Base-by-base conservation (phyloP, 1,140 invertebrate genomes). In the Drosophila carrolli region DNA sequence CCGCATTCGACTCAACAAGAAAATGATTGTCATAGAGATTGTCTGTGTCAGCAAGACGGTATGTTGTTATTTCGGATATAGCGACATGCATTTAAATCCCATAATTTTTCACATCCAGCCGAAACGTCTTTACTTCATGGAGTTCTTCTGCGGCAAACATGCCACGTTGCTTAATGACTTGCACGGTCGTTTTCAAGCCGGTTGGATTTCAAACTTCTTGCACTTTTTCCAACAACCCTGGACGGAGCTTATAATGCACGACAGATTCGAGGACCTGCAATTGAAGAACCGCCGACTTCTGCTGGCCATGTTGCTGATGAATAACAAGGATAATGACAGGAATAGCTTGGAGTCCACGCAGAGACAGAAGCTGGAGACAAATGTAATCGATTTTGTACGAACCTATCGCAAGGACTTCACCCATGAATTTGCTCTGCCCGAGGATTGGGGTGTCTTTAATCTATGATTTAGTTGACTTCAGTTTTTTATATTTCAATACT, bases 221-320 rank as follows among this genome's bases (percentile, higher is more conserved):
- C 10, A 13, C 0, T 88, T 55, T 16, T 89, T 88, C 8, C 19
- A 83, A 38, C 32, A 63, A 4, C 84, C 83, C 5, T 88, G 83
- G 83, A 88, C 83, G 0, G 83, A 88, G 32, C 68, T 70, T 5
- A 19, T 88, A 2, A 80, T 88, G 83, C 83, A 88, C 37, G 84
- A 88, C 35, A 51, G 72, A 3, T 88, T 89, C 29, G 53, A 50
- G 1, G 84, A 88, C 6, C 14, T 88, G 27, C 83, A 84, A 9
- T 3, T 35, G 1, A 62, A 71, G 23, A 88, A 88, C 19, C 66
- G 66, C 7, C 2, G 29, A 0, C 29, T 59, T 0, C 41, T 86
- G n/a, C 55, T 59, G 8, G 32, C 79, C 9, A 70, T 70, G 51
- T n/a, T 86, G 29, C 10, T 83, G 46, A 59, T 51, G 44, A 55